These are phyloP conservation scores for Glaucidium brasilianum DNA, from an alignment of 2,113 vertebrate species.

Conservation along the genomic window DNA sequence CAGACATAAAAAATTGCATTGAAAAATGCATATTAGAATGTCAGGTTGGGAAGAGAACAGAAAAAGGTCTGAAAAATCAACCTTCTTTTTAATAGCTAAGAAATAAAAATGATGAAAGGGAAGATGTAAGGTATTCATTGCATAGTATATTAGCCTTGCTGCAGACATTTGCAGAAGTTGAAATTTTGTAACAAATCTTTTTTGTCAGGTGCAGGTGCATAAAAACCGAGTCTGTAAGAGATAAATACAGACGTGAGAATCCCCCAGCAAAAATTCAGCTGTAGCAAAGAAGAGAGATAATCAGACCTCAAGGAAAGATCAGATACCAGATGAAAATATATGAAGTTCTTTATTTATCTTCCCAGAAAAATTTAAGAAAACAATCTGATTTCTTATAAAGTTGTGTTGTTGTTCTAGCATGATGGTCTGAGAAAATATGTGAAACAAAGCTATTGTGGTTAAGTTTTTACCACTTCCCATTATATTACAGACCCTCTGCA, in stretches of 20 bases:
- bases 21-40: background rate
- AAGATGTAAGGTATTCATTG: background rate
- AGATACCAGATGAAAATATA: background rate
- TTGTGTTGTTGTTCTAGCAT: background rate
- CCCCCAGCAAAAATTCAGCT: background rate
- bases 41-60: background rate
- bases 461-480: background rate
- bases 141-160: background rate
- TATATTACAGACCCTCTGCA: background rate
- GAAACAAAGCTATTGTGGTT: fast-evolving
- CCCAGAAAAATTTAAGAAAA: background rate
- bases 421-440: background rate
- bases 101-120: background rate
- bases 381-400: background rate
- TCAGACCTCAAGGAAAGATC: background rate
- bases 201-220: background rate
- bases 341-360: background rate
- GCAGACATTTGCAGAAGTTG: background rate
- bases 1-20: background rate
- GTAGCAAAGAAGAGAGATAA: background rate
- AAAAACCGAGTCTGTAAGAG: background rate
- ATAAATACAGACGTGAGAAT: background rate
- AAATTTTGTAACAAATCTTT: background rate
- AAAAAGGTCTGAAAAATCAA: background rate
- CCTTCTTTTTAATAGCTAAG: background rate